Percentiles rank a stretch among this genome's conserved stretches.
Evolutionary conservation across 2,797 vertebrate species (phyloP).

Genomic region (Uromys caudimaculatus): DNA sequence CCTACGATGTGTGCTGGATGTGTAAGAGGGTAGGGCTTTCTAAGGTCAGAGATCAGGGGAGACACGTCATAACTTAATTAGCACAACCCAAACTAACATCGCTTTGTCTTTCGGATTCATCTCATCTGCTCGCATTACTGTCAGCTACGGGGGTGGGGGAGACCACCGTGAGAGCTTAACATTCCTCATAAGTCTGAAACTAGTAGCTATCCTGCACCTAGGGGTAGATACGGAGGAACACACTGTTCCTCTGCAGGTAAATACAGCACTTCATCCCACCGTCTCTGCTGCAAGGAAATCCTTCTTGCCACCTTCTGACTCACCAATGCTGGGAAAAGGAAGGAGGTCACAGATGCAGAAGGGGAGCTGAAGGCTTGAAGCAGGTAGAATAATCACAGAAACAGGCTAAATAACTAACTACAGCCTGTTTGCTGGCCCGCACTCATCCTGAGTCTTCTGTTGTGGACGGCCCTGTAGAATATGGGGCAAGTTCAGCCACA

Average conservation of each 20-base stretch:
- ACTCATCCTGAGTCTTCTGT: neutral
- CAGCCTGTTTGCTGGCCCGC: neutral
- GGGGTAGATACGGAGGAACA: neutral
- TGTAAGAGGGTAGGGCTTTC: neutral
- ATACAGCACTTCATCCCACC: neutral
- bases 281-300: neutral
- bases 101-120: constrained; percentile 12
- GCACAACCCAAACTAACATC: neutral
- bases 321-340: neutral
- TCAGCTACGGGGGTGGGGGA: neutral
- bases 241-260: neutral
- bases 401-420: neutral
- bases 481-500: neutral
- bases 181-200: neutral
- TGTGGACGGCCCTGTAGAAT: neutral
- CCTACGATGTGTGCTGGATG: neutral
- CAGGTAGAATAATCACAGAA: neutral
- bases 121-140: neutral
- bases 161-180: neutral
- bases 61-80: neutral
- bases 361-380: neutral
- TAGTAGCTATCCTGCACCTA: neutral
- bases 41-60: constrained; percentile 5
- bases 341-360: neutral
- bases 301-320: neutral